Evolutionary conservation across 2,797 vertebrate species (phyloP), one percentile per base, ranked within the genome.

Genomic region (Denticeps clupeoides): DNA sequence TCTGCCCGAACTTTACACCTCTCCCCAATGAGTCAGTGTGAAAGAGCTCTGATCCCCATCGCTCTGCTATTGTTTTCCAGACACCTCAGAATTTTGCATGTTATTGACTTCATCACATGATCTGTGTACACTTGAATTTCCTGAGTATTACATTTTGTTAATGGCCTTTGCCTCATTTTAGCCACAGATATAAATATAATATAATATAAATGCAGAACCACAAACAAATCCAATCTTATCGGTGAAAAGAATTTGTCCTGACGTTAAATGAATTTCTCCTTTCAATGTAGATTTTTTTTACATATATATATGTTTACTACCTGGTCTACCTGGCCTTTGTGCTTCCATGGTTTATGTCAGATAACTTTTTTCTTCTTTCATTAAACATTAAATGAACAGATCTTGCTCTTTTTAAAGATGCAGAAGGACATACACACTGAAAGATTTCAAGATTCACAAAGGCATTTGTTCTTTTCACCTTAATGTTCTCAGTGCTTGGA

Each of bases 381-480:
- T 4, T 18, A 11, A 38, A 35, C 53, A 41, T 26, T 2, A 4
- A 9, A 10, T 11, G 37, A 1, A 11, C 10, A 10, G 22, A 26
- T 28, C 22, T 25, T 35, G 3, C 4, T 6, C 27, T 8, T 16
- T 16, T 16, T 31, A 56, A 49, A 62, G 31, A 84, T 85, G 86
- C 81, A 82, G 82, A 89, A 84, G 84, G 84, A 86, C 84, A 88
- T 87, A 80, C 84, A 86, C 85, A 85, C 85, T 31, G 82, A 85
- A 87, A 82, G 82, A 89, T 86, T 84, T 85, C 81, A 80, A 82
- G 81, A 86, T 84, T 87, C 84, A 89, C 85, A 86, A 86, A 89
- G 85, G 85, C 80, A 84, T 86, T 86, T 82, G 82, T 85, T 87
- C 84, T 85, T 82, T 85, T 89, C 78, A 84, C 82, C 86, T 87